Percentiles rank a stretch among this genome's conserved stretches.
phyloP scores from a whole-genome alignment of 2,888 invertebrate genomes.

The Congeria kusceri region DNA sequence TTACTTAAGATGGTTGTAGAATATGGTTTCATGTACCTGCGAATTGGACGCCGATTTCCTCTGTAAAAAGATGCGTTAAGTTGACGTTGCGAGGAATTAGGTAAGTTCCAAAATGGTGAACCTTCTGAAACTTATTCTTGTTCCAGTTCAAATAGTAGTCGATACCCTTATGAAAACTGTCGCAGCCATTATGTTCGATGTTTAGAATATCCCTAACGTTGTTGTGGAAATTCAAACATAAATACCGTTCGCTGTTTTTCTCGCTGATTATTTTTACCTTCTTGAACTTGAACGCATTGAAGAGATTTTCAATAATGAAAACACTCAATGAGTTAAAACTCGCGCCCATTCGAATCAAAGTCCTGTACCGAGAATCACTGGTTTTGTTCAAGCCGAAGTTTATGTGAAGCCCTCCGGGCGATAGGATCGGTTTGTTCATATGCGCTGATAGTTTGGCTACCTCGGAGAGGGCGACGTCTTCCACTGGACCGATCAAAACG shows the following conservation, averaged over 20 bases:
- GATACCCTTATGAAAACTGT: not conserved
- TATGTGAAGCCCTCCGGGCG: constrained; percentile 50
- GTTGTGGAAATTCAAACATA: constrained; percentile 30
- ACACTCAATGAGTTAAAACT: constrained; percentile 18
- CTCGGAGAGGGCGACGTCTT: constrained; percentile 28
- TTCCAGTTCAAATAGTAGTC: constrained; percentile 29
- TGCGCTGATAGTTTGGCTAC: constrained; percentile 47
- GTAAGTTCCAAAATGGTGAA: constrained; percentile 35
- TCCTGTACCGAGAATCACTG: constrained; percentile 9
- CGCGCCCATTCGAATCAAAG: constrained; percentile 44
- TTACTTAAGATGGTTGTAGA: too few species aligned
- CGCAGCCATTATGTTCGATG: not conserved
- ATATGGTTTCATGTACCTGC: too few species aligned
- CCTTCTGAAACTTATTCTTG: constrained; percentile 14
- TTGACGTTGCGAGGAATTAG: constrained; percentile 26
- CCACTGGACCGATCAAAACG: constrained; percentile 46
- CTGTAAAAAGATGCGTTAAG: constrained; percentile 12
- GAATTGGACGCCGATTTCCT: constrained; percentile 42
- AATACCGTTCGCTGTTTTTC: constrained; percentile 47
- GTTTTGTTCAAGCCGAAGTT: constrained; percentile 52
- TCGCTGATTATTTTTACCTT: constrained; percentile 40
- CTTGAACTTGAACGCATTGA: constrained; percentile 22
- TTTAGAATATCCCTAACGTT: not conserved
- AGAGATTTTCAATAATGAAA: constrained; percentile 1
- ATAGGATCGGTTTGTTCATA: constrained; percentile 38